phyloP scores from a whole-genome alignment of 2,113 vertebrate genomes.

The Athene cunicularia region DNA sequence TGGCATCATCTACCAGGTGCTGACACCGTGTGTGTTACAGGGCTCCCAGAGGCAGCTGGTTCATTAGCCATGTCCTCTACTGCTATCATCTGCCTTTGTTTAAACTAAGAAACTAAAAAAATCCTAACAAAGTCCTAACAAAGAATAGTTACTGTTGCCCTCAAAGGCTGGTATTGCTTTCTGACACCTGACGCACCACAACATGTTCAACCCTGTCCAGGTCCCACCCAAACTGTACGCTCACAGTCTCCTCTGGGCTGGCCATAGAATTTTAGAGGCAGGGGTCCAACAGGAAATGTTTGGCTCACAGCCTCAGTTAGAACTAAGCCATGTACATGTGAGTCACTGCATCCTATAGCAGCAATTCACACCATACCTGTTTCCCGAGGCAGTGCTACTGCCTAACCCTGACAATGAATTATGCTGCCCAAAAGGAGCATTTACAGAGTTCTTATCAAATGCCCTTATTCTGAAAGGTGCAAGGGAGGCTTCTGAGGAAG shows the following conservation, averaged over 20 bases:
- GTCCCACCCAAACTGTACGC: background rate
- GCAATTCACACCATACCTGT: background rate
- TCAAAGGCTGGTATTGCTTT: background rate
- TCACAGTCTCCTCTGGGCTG: background rate
- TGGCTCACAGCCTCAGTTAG: background rate
- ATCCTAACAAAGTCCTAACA: background rate
- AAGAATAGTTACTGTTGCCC: background rate
- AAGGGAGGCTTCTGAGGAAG: background rate
- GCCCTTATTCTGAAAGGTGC: background rate
- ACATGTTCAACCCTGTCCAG: background rate
- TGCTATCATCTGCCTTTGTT: background rate
- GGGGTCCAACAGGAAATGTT: background rate
- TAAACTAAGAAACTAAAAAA: slow-evolving; percentile 4
- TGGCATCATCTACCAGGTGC: slow-evolving; percentile 41
- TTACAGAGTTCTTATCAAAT: background rate
- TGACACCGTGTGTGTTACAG: background rate
- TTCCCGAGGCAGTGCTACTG: background rate
- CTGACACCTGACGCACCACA: background rate
- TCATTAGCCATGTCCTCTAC: background rate
- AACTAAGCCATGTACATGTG: background rate
- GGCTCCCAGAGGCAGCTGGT: background rate
- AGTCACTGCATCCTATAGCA: background rate
- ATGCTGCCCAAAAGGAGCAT: background rate
- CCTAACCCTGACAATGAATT: background rate
- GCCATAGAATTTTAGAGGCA: background rate